Conservation (phyloP, 2,113 vertebrate genomes). For the Anolis sagrei region DNA sequence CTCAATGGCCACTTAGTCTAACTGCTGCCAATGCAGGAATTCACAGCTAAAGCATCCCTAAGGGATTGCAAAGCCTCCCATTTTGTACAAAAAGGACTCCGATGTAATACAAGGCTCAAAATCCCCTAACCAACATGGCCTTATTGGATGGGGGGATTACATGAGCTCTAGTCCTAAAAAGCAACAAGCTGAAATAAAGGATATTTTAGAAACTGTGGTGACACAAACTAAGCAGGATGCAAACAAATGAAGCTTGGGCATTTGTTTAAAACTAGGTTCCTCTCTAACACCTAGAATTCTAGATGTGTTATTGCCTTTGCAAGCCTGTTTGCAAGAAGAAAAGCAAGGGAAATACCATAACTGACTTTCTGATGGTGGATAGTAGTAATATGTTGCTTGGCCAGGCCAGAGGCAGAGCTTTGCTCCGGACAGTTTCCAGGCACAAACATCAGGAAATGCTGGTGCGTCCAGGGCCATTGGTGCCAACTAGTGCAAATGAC, state of each 20-base stretch:
- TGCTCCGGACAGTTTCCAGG: neutral
- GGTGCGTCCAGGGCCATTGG: conserved; percentile 13
- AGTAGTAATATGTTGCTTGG: neutral
- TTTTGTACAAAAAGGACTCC: neutral
- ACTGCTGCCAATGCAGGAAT: neutral
- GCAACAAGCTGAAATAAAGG: conserved; percentile 21
- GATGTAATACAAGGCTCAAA: too few species aligned
- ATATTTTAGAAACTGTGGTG: neutral
- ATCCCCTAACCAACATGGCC: too few species aligned
- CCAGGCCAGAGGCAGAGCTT: conserved; percentile 1
- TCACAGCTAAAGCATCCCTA: neutral
- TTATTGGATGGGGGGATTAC: too few species aligned
- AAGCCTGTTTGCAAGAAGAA: conserved; percentile 10
- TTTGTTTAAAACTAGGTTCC: conserved; percentile 28
- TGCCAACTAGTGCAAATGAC: conserved; percentile 25
- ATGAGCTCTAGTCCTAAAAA: too few species aligned
- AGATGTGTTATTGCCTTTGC: neutral
- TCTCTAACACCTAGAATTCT: neutral
- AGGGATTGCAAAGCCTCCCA: conserved; percentile 25
- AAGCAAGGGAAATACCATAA: neutral
- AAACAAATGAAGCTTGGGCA: conserved; percentile 22
- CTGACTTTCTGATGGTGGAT: neutral
- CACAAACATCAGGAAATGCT: conserved; percentile 1
- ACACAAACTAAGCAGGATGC: conserved; percentile 18
- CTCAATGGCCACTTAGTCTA: neutral